Conservation (phyloP, 2,797 vertebrate genomes). For the Loris lydekkerianus region DNA sequence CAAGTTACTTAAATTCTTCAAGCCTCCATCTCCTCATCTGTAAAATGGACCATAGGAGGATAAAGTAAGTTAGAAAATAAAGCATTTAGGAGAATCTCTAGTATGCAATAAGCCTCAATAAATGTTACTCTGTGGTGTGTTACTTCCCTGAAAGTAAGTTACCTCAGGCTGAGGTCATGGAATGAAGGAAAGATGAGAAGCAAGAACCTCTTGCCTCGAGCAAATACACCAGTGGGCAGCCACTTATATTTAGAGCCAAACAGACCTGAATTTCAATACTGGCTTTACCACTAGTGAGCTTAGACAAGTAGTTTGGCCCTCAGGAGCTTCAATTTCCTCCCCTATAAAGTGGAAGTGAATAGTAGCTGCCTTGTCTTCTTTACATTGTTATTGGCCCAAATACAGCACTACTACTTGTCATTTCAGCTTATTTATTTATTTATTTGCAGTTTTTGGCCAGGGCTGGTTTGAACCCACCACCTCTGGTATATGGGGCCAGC, state of each 20-base stretch:
- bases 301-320: neutral
- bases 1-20: neutral
- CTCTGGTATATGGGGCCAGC: no score
- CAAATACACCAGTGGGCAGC: neutral
- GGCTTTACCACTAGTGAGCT: neutral
- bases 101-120: neutral
- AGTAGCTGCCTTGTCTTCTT: neutral
- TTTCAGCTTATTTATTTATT: neutral
- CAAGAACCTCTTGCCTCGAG: neutral
- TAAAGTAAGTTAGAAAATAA: neutral
- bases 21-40: slow-evolving; percentile 44
- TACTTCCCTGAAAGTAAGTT: neutral
- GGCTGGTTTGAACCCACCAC: no score
- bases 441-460: no score
- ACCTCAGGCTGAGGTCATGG: neutral
- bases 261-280: neutral
- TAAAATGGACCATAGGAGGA: slow-evolving; percentile 20
- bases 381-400: neutral
- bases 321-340: neutral
- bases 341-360: neutral
- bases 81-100: slow-evolving; percentile 7
- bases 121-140: neutral
- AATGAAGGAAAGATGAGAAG: neutral
- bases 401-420: neutral
- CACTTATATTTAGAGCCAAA: neutral